Conservation (phyloP, 2,888 invertebrate species). For the Lottia scabra region DNA sequence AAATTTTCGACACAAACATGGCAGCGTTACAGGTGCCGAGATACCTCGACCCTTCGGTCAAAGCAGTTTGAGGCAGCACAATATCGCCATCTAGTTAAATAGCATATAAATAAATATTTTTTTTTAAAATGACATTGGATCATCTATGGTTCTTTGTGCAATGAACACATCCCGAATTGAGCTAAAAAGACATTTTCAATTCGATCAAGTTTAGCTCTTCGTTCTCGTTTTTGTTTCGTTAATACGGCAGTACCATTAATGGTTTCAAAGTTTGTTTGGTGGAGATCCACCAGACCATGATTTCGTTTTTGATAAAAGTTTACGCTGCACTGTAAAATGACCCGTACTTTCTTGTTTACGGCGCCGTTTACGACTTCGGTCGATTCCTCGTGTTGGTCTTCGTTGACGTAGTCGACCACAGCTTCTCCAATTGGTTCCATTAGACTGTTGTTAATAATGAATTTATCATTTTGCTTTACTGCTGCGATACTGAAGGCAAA, state of each 20-base stretch:
- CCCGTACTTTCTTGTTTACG: constrained; percentile 41
- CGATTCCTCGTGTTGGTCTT: constrained; percentile 41
- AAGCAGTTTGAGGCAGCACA: too few relatives aligned
- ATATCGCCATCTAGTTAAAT: too few relatives aligned
- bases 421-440: constrained; percentile 41
- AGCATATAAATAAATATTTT: too few relatives aligned
- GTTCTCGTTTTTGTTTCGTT: constrained; percentile 38
- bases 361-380: constrained; percentile 29
- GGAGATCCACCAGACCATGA: constrained; percentile 36
- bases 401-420: constrained; percentile 34
- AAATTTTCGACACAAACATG: too few relatives aligned
- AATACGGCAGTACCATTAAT: constrained; percentile 44
- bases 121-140: too few relatives aligned
- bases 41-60: too few relatives aligned
- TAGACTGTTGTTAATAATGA: constrained; percentile 74
- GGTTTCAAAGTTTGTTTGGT: constrained; percentile 37
- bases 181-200: constrained; percentile 39
- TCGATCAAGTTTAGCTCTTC: constrained; percentile 34
- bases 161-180: constrained; percentile 37
- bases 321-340: constrained; percentile 43
- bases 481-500: constrained; percentile 75
- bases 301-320: constrained; percentile 36
- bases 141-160: constrained; percentile 30
- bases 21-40: too few relatives aligned
- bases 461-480: constrained; percentile 78